Conservation (phyloP, 2,113 vertebrate species). For the rabbit (Oryctolagus cuniculus) region mOryCun1.1 NC_091435.1:161375001-161375500, state of each 20-base stretch:
- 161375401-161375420: background rate
- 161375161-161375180: background rate
- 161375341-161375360: background rate
- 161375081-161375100: background rate
- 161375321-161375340: background rate
- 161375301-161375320: background rate
- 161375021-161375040: background rate
- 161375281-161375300: background rate
- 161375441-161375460: background rate
- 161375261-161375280: background rate
- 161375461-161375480: background rate
- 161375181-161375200: background rate
- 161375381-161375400: background rate
- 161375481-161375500: background rate
- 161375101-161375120: background rate
- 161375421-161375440: background rate
- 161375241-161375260: background rate
- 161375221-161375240: background rate
- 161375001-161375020: background rate
- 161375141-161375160: background rate
- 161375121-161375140: rapidly evolving
- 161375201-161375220: background rate
- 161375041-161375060: background rate
- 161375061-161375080: slow-evolving; percentile 35
- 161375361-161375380: background rate